Percentiles rank a stretch among this genome's conserved stretches.
phyloP scores from a whole-genome alignment of 1,140 invertebrate species.

The Bombus difficillimus region DNA sequence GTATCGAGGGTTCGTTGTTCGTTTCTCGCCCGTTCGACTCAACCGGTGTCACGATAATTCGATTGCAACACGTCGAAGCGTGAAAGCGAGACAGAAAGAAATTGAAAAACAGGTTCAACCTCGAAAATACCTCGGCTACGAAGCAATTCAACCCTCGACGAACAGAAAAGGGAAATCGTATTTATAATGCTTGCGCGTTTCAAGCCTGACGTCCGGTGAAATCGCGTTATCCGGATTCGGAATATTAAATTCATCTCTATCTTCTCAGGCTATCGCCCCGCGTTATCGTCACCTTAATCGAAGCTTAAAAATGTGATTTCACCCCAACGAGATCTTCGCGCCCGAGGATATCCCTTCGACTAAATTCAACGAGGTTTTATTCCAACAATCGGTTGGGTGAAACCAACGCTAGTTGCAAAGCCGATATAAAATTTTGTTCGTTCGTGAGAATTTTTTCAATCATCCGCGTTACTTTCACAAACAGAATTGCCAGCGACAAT shows the following conservation, averaged over 20 bases:
- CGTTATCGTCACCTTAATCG: slow-evolving; percentile 63
- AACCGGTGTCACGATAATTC: slow-evolving; percentile 25
- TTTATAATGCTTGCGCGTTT: slow-evolving; percentile 73
- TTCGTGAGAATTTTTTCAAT: not conserved
- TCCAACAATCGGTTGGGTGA: not conserved
- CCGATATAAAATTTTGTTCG: not conserved
- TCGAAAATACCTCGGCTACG: slow-evolving; percentile 61
- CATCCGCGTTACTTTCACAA: not conserved
- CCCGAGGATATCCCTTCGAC: not conserved
- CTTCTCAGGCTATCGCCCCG: slow-evolving; percentile 52
- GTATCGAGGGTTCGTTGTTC: not conserved
- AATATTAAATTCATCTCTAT: slow-evolving; percentile 75
- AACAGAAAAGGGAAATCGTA: slow-evolving; percentile 69
- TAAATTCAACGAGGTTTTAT: not conserved
- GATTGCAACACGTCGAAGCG: slow-evolving; percentile 41
- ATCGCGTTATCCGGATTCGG: slow-evolving; percentile 72
- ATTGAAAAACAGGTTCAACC: slow-evolving; percentile 60
- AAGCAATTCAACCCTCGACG: slow-evolving; percentile 37
- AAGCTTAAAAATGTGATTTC: slow-evolving; percentile 57
- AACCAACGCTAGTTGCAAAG: too few species aligned
- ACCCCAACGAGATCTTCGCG: not conserved
- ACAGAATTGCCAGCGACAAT: not conserved
- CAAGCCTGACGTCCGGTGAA: slow-evolving; percentile 68
- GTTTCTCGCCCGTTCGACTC: not conserved
- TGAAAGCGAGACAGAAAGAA: slow-evolving; percentile 54